phyloP scores from a whole-genome alignment of 1,140 invertebrate species.

The Amphibalanus amphitrite region DNA sequence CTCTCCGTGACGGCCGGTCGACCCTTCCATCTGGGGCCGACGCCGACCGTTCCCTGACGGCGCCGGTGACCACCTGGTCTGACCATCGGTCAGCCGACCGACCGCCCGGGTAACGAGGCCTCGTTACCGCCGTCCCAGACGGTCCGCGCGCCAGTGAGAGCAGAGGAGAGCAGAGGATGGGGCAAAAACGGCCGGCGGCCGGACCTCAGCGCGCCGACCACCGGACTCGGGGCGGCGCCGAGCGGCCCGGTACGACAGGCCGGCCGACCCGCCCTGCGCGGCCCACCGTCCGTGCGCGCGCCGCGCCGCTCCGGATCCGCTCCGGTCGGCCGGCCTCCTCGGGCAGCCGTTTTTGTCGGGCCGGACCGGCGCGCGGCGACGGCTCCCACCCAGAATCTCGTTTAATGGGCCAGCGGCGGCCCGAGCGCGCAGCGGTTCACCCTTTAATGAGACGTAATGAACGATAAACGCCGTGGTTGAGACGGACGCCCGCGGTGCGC shows the following conservation, averaged over 20 bases:
- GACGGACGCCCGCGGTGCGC: neutral
- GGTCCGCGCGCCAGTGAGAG: too few relatives aligned
- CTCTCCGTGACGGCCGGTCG: neutral
- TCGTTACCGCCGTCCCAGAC: neutral
- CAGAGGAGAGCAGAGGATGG: too few relatives aligned
- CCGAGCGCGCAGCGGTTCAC: neutral
- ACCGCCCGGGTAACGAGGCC: neutral
- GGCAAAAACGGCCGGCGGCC: neutral
- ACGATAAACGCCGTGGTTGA: neutral
- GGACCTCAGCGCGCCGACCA: neutral
- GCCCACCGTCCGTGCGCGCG: too few relatives aligned
- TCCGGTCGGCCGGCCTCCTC: too few relatives aligned
- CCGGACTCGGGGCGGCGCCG: too few relatives aligned
- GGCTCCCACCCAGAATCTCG: neutral
- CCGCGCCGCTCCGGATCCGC: too few relatives aligned
- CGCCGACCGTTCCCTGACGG: too few relatives aligned
- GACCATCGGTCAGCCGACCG: neutral
- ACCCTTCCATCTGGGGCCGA: too few relatives aligned
- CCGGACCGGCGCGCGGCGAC: neutral
- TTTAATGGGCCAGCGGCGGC: neutral
- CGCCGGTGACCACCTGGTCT: too few relatives aligned
- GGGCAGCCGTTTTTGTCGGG: neutral
- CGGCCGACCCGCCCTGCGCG: too few relatives aligned
- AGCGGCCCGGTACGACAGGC: too few relatives aligned
- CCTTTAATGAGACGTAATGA: slow-evolving; percentile 1